Evolutionary conservation across 2,888 invertebrate species (phyloP).

Genomic region (Drosophila mayaguana): DNA sequence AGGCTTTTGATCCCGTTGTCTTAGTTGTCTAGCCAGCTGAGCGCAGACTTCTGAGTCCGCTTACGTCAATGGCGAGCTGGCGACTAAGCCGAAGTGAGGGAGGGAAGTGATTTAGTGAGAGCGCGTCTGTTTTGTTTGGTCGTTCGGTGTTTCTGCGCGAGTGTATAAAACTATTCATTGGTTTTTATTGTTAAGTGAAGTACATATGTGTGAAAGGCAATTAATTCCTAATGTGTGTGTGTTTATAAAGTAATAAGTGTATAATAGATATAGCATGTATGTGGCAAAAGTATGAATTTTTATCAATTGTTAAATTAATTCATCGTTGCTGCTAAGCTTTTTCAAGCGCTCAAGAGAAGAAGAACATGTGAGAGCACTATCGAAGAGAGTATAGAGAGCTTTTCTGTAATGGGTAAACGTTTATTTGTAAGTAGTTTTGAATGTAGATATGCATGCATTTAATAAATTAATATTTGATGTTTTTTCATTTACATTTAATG

Average conservation of each 20-base stretch:
- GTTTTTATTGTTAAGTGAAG: not conserved
- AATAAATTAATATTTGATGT: not conserved
- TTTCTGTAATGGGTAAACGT: not conserved
- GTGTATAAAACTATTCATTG: not conserved
- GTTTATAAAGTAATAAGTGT: not conserved
- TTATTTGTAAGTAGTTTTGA: not conserved
- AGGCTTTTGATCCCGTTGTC: slow-evolving; percentile 16
- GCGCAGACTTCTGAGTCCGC: not conserved
- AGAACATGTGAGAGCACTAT: not conserved
- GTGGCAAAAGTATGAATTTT: rapidly evolving
- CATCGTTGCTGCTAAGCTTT: not conserved
- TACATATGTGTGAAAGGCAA: not conserved
- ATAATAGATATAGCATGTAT: not conserved
- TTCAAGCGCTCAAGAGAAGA: too few relatives aligned
- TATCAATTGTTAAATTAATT: not conserved
- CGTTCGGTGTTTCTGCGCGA: not conserved
- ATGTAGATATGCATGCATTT: not conserved
- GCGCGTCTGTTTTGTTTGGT: not conserved
- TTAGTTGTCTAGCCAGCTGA: slow-evolving; percentile 5
- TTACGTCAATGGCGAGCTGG: not conserved
- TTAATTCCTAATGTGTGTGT: too few relatives aligned
- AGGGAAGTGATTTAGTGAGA: not conserved
- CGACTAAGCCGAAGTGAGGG: not conserved
- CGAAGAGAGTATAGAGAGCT: not conserved
- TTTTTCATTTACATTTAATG: not conserved